These are phyloP conservation scores for Prenolepis imparis DNA, from an alignment of 2,888 invertebrate genomes.

Conservation along the genomic window DNA sequence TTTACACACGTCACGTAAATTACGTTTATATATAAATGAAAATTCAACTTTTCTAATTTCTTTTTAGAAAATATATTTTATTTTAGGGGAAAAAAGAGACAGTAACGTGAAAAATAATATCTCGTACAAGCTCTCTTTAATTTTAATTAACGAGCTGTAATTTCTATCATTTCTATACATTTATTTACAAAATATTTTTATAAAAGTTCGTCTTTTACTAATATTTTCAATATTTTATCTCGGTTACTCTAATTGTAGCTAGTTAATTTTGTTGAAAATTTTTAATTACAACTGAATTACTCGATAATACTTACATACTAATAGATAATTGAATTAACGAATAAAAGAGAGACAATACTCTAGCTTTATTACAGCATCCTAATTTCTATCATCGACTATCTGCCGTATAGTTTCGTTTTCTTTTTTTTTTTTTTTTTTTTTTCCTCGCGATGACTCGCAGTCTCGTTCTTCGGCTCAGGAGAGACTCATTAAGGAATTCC, in stretches of 20 bases:
- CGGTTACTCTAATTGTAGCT: not conserved
- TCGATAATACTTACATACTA: not conserved
- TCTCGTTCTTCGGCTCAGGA: conserved; percentile 44
- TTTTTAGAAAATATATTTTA: not conserved
- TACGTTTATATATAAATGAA: not conserved
- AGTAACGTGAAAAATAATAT: not conserved
- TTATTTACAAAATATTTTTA: conserved; percentile 6
- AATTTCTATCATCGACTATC: conserved; percentile 30
- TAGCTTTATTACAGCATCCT: not conserved
- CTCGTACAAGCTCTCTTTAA: not conserved
- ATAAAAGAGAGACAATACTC: not conserved
- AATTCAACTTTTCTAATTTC: not conserved
- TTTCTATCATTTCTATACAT: not conserved
- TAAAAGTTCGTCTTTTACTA: not conserved
- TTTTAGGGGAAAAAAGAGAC: not conserved
- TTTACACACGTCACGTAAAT: not conserved
- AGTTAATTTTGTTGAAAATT: conserved; percentile 4
- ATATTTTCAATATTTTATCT: not conserved
- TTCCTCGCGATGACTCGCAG: conserved; percentile 34
- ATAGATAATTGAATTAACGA: conserved; percentile 24
- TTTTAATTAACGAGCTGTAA: not conserved
- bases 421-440: conserved; percentile 31
- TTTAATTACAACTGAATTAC: not conserved
- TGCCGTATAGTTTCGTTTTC: not conserved
- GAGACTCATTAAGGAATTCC: conserved; percentile 60